phyloP scores from a whole-genome alignment of 2,113 vertebrate species.

The Alligator sinensis region DNA sequence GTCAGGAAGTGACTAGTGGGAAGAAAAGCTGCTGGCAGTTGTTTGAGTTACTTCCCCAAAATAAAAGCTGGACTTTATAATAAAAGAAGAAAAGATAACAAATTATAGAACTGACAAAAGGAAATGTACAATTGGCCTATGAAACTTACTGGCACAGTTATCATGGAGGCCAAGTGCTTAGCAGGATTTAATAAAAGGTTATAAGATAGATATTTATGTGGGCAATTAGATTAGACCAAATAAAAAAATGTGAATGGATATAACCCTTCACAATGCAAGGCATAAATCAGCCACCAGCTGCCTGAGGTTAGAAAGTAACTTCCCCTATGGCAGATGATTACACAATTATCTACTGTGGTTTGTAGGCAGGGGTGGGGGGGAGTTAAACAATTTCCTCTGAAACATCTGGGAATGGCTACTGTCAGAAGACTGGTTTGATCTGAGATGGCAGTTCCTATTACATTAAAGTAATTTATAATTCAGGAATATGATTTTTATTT shows the following conservation, averaged over 20 bases:
- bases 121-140: background rate
- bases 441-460: constrained; percentile 65
- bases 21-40: background rate
- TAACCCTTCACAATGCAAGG: constrained; percentile 51
- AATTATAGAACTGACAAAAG: constrained; percentile 12
- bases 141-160: constrained; percentile 5
- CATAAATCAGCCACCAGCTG: constrained; percentile 59
- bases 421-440: constrained; percentile 64
- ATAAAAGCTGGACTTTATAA: background rate
- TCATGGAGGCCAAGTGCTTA: constrained; percentile 24
- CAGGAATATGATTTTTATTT: constrained; percentile 65
- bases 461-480: constrained; percentile 64
- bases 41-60: background rate
- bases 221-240: constrained; percentile 48
- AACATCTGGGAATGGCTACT: constrained; percentile 55
- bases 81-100: constrained; percentile 14
- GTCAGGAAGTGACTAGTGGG: background rate
- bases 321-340: constrained; percentile 41
- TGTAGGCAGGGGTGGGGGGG: constrained; percentile 3
- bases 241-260: constrained; percentile 65
- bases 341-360: constrained; percentile 59
- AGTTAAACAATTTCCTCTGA: constrained; percentile 64
- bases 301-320: constrained; percentile 56
- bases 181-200: constrained; percentile 53
- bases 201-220: constrained; percentile 52